phyloP scores from a whole-genome alignment of 2,113 vertebrate genomes.

The Erythrolamprus reginae region DNA sequence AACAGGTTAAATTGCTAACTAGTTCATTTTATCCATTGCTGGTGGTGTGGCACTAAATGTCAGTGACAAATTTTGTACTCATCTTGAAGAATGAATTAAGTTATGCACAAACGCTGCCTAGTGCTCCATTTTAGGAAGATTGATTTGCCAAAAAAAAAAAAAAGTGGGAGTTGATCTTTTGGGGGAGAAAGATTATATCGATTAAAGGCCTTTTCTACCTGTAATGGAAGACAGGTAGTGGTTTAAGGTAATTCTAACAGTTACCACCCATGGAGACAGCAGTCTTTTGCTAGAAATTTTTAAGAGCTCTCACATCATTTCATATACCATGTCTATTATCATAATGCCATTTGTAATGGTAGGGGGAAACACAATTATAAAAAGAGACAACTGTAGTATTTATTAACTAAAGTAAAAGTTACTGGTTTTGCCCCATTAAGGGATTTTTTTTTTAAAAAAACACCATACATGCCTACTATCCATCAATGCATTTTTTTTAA shows the following conservation, averaged over 20 bases:
- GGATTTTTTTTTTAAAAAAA: constrained; percentile 28
- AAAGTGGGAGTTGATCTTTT: constrained; percentile 62
- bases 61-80: constrained; percentile 87
- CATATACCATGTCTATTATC: constrained; percentile 74
- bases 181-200: constrained; percentile 72
- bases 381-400: constrained; percentile 62
- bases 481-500: constrained; percentile 17
- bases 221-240: constrained; percentile 78
- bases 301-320: constrained; percentile 74
- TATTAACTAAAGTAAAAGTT: constrained; percentile 63
- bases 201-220: constrained; percentile 82
- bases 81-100: constrained; percentile 85
- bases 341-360: constrained; percentile 70
- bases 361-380: constrained; percentile 55
- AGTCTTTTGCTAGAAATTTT: constrained; percentile 73
- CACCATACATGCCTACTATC: neutral
- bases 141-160: constrained; percentile 69
- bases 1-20: constrained; percentile 90
- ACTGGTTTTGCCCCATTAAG: constrained; percentile 36
- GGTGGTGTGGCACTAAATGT: constrained; percentile 90
- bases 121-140: constrained; percentile 80
- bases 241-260: constrained; percentile 79
- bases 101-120: constrained; percentile 80
- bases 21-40: constrained; percentile 89
- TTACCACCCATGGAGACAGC: constrained; percentile 74